Evolutionary conservation across 1,140 invertebrate species (phyloP), one percentile per base, ranked within the genome.

Genomic region (Drosophila lowei): DNA sequence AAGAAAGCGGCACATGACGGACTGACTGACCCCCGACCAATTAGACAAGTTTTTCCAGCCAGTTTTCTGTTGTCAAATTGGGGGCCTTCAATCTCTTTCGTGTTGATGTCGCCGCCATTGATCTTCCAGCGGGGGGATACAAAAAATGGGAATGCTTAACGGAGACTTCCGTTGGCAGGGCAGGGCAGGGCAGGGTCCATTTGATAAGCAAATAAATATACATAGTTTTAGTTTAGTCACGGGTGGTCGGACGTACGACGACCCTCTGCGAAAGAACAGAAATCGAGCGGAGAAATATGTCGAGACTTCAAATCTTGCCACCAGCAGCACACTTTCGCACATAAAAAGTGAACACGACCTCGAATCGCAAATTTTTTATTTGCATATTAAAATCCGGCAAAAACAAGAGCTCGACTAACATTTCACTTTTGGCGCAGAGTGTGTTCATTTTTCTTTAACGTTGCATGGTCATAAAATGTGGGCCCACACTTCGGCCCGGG

Each of bases 1-100:
- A 63, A 76, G 80, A 85, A 85, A 85, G 80, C 77, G 80, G 48
- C 64, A 72, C 77, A 73, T 68, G 34, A 13, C 63, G n/a, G 21
- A 59, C 74, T 2, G 8, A 30, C 9, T 38, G 3, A 11, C 34
- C 34, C 34, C 11, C 34, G 34, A 38, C 34, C 34, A 85, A 86
- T 85, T 81, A 81, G 80, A 85, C 79, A 58, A 84, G 64, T 75
- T 75, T 68, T 58, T 62, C 53, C 56, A 68, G 63, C 52, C 66
- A 68, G 64, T 68, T 67, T 67, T 9, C 15, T 25, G 8, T 13
- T 68, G 66, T 57, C 63, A 68, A 68, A 68, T 68, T 68, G 56
- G 67, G 67, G 65, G 63, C 50, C 63, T 64, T 28, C 28, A 28
- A 46, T 72, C 53, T 75, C 46, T 41, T 66, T 56, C 44, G 34